Base-by-base conservation (phyloP, 2,888 invertebrate species). In the Cheilosia grossa region DNA sequence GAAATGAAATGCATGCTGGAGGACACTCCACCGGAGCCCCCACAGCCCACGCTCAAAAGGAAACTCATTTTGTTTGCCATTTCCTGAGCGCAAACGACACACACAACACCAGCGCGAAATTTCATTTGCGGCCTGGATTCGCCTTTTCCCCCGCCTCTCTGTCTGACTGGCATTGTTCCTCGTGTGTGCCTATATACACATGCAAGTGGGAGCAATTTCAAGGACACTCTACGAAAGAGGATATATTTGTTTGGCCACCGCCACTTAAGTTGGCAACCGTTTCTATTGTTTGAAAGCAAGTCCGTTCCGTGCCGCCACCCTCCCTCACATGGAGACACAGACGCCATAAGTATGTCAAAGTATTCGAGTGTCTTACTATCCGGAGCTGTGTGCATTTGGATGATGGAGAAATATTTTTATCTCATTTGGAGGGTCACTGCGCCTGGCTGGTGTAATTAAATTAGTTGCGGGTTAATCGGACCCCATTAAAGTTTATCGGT, bases 21-120 rank as follows among this genome's bases (percentile, higher is more conserved):
- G 54, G 42, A 58, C 51, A 40, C 79, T 27, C 17, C 59, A 13
- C 4, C 4, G 13, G 4, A 15, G 47, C 27, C 47, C 24, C 51
- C 44, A 2, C 21, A 10, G 47, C 21, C 56, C 40, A 2, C 21
- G 6, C 53, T 24, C 56, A 30, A 61, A 70, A 81, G 81, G 81
- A 85, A 85, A 85, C 75, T 81, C 81, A 85, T 85, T 85, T 85
- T 77, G 85, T 77, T 81, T 85, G 81, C 72, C 81, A 85, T 81
- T 81, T 81, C 85, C 85, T 72, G 72, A 85, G 75, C 72, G 53
- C 73, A 73, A 78, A 78, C 64, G 53, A 66, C 54, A 78, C 67
- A 64, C 82, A 61, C 79, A 75, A 82, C 67, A 79, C 47, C 73
- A 63, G 73, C 63, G 75, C 67, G 72, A 75, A 85, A 85, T 81